These are phyloP conservation scores for Petroica traversi DNA, from an alignment of 2,113 vertebrate species.

Conservation along the genomic window DNA sequence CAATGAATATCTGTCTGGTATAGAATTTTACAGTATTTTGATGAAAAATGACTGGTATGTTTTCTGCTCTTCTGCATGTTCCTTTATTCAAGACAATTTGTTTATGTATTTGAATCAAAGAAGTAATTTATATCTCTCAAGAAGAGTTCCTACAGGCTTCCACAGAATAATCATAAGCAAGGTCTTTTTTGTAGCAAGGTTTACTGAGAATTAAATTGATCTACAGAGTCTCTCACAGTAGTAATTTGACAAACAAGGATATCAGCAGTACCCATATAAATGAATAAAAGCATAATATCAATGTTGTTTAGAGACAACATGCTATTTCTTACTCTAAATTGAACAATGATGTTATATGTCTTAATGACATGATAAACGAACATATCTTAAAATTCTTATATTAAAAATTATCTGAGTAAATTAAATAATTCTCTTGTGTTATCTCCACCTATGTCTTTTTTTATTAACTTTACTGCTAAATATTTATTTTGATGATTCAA, in stretches of 20 bases:
- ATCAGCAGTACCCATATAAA: background rate
- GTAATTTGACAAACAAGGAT: background rate
- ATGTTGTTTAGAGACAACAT: background rate
- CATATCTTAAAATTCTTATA: background rate
- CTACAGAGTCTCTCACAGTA: background rate
- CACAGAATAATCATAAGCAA: conserved; percentile 52
- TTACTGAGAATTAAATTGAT: conserved; percentile 74
- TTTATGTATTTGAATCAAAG: conserved; percentile 2
- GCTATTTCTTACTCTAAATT: background rate
- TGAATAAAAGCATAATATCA: background rate
- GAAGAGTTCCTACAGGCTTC: conserved; percentile 39
- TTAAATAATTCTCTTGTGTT: background rate
- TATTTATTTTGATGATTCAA: background rate
- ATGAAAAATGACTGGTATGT: background rate
- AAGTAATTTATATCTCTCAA: conserved; percentile 39
- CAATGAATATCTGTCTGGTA: background rate
- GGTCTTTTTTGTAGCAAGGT: conserved; percentile 25
- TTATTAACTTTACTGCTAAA: background rate
- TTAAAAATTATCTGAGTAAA: background rate
- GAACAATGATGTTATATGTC: background rate
- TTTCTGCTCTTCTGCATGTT: background rate
- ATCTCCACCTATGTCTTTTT: background rate
- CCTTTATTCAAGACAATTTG: background rate
- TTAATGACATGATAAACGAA: background rate
- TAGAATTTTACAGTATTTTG: background rate